These are phyloP conservation scores for Malaclemys terrapin DNA, from an alignment of 2,113 vertebrate genomes.

Conservation along the genomic window DNA sequence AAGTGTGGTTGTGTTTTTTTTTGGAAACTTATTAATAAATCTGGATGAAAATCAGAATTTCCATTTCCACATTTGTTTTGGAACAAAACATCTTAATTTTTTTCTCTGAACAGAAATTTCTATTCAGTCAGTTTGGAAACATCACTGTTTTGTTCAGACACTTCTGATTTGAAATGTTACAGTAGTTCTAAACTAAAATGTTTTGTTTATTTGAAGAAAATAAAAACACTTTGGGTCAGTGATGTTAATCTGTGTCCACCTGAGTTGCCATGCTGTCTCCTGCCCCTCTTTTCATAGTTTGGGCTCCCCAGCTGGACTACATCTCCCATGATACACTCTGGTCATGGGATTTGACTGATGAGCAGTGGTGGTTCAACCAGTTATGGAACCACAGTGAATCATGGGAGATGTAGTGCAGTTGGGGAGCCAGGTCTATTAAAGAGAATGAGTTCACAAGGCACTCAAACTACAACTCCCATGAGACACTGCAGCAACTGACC, in stretches of 20 bases:
- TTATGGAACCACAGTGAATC: neutral
- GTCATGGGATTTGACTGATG: too few species aligned
- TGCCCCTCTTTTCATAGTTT: neutral
- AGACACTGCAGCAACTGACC: neutral
- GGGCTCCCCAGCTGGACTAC: neutral
- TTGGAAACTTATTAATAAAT: neutral
- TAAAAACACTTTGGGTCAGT: neutral
- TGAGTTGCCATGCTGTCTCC: neutral
- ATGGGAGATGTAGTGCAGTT: neutral
- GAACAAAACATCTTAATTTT: too few species aligned
- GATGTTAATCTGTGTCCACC: too few species aligned
- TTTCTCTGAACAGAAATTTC: neutral
- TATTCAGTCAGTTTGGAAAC: too few species aligned
- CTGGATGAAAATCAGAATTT: neutral
- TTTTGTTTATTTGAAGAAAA: neutral
- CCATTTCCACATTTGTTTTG: neutral
- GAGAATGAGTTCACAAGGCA: neutral
- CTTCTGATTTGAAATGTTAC: neutral
- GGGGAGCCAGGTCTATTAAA: too few species aligned
- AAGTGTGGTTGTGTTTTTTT: neutral
- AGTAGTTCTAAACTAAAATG: too few species aligned
- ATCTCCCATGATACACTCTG: neutral
- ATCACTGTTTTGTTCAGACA: neutral
- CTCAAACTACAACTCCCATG: neutral
- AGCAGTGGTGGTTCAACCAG: too few species aligned